phyloP scores from a whole-genome alignment of 2,888 invertebrate genomes.

The Thumatha senex region DNA sequence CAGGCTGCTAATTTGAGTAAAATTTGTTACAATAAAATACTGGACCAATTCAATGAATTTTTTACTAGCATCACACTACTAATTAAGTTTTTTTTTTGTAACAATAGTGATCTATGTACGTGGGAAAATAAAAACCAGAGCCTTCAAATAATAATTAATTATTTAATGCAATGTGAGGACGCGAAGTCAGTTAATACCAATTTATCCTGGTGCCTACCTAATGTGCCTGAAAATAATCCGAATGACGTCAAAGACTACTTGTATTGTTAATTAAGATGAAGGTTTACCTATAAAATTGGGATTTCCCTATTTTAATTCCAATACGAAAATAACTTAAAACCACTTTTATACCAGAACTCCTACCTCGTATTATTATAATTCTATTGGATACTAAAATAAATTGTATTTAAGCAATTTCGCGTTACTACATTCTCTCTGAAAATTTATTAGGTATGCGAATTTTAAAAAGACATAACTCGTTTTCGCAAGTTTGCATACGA shows the following conservation, averaged over 20 bases:
- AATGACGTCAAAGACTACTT: conserved; percentile 12
- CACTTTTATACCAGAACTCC: no score
- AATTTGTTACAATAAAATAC: no score
- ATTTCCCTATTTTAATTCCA: background rate
- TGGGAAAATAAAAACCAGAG: background rate
- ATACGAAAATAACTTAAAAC: background rate
- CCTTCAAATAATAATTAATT: background rate
- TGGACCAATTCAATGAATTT: no score
- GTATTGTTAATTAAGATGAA: background rate
- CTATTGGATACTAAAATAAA: no score
- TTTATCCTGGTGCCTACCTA: background rate
- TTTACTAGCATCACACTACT: no score
- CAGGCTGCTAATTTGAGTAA: no score
- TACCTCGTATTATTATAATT: no score
- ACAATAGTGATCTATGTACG: background rate
- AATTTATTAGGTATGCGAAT: no score
- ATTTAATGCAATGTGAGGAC: background rate
- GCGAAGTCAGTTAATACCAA: background rate
- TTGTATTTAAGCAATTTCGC: no score
- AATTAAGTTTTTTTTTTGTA: background rate
- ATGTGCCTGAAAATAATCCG: background rate
- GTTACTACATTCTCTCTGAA: no score
- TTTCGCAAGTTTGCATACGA: conserved; percentile 49
- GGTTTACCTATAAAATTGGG: background rate
- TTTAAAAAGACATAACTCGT: conserved; percentile 43